Evolutionary conservation across 2,797 vertebrate species (phyloP).

Genomic region (Lagodon rhomboides): DNA sequence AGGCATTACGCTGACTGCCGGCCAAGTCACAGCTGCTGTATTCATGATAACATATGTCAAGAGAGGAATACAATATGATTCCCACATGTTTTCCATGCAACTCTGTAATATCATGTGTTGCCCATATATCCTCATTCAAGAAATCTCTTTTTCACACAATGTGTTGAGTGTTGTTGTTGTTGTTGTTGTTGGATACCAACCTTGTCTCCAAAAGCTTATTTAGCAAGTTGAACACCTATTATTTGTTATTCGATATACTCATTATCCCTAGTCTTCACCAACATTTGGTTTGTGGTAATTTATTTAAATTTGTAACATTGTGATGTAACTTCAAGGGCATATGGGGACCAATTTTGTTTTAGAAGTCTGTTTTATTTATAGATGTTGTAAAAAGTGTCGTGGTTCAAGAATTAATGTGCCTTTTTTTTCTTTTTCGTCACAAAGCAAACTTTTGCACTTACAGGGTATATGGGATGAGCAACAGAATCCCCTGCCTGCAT

Average conservation of each 20-base stretch:
- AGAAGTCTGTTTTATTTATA: conserved; percentile 4
- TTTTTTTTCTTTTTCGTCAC: not conserved
- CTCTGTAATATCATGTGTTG: conserved; percentile 34
- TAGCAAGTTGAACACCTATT: not conserved
- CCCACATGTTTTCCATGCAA: conserved; percentile 66
- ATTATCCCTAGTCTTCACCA: not conserved
- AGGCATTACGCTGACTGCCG: conserved; percentile 41
- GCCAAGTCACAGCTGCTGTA: conserved; percentile 66
- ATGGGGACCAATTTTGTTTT: not conserved
- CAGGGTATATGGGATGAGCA: not conserved
- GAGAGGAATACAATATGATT: conserved; percentile 57
- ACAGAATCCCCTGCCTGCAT: not conserved
- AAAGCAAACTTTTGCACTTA: not conserved
- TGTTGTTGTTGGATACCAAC: not conserved
- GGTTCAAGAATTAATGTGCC: not conserved
- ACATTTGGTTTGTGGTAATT: not conserved
- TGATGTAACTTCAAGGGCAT: not conserved
- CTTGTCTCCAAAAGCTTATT: not conserved
- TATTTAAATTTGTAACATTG: not conserved
- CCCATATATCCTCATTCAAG: conserved; percentile 54
- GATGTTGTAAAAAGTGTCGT: not conserved
- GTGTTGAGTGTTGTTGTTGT: not conserved
- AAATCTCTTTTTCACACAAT: conserved; percentile 36
- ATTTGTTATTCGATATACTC: not conserved
- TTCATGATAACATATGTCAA: conserved; percentile 73